Conservation (phyloP, 1,140 invertebrate species). For the Bombus pascuorum region DNA sequence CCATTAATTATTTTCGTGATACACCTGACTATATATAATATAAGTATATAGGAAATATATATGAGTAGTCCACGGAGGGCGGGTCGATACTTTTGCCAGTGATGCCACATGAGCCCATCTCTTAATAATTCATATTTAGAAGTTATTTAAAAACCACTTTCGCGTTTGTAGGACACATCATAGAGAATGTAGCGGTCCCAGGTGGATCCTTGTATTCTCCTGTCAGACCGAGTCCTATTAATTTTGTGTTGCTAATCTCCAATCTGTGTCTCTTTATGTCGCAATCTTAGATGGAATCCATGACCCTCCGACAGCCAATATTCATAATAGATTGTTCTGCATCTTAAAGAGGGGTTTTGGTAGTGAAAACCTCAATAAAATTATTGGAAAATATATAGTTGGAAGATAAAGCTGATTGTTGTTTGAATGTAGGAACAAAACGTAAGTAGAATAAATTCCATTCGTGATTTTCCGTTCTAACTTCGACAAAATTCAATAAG, state of each 20-base stretch:
- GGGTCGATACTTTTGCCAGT: slow-evolving; percentile 52
- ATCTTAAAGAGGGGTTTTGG: neutral
- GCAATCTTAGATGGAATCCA: slow-evolving; percentile 62
- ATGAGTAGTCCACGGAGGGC: neutral
- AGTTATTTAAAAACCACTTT: slow-evolving; percentile 68
- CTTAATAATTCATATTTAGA: slow-evolving; percentile 56
- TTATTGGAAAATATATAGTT: neutral
- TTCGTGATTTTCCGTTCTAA: no score
- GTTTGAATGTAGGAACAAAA: no score
- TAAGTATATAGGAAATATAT: neutral
- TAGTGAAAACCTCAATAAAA: neutral
- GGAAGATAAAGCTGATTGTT: neutral
- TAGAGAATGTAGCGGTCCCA: slow-evolving; percentile 54
- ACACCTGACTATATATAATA: slow-evolving; percentile 45
- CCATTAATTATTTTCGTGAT: slow-evolving; percentile 64
- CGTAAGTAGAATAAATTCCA: no score
- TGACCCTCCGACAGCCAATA: slow-evolving; percentile 57
- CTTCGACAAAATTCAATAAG: no score
- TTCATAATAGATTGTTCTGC: slow-evolving; percentile 54
- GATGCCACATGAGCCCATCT: slow-evolving; percentile 12
- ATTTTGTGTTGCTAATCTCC: slow-evolving; percentile 78
- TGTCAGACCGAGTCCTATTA: slow-evolving; percentile 74
- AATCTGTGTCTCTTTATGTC: slow-evolving; percentile 74
- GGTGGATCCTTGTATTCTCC: slow-evolving; percentile 70
- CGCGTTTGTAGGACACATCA: neutral